These are phyloP conservation scores for Drosophila buzzatii DNA, from an alignment of 2,888 invertebrate species.

Conservation along the genomic window DNA sequence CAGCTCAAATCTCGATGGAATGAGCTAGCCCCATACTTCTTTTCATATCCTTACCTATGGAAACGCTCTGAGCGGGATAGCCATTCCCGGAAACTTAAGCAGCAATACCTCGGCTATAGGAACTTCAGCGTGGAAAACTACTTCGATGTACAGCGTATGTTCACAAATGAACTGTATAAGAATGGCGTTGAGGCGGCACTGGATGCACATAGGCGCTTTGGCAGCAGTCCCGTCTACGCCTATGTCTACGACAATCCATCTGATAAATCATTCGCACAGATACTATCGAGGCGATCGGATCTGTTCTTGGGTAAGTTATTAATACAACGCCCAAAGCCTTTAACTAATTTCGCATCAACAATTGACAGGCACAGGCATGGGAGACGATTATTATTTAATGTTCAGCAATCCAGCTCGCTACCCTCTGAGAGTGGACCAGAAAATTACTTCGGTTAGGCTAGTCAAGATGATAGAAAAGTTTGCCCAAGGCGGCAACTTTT, in stretches of 20 bases:
- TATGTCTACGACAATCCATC: constrained; percentile 14
- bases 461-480: constrained; percentile 75
- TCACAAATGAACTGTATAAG: constrained; percentile 6
- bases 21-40: constrained; percentile 5
- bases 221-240: constrained; percentile 8
- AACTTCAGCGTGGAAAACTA: constrained; percentile 11
- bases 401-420: constrained; percentile 38
- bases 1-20: constrained; percentile 2
- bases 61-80: background rate
- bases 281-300: constrained; percentile 84
- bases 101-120: background rate
- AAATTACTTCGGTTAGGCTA: constrained; percentile 60
- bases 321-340: background rate
- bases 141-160: constrained; percentile 12
- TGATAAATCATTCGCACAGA: background rate
- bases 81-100: background rate
- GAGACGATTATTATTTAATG: constrained; percentile 74
- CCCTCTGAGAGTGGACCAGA: constrained; percentile 46
- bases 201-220: background rate
- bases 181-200: constrained; percentile 4
- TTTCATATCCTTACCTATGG: constrained; percentile 3
- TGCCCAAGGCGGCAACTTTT: constrained; percentile 30
- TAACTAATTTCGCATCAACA: background rate
- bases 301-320: constrained; percentile 86
- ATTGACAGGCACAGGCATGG: constrained; percentile 72